These are phyloP conservation scores for Drosophila tsacasi DNA, from an alignment of 1,140 invertebrate genomes.

Conservation along the genomic window DNA sequence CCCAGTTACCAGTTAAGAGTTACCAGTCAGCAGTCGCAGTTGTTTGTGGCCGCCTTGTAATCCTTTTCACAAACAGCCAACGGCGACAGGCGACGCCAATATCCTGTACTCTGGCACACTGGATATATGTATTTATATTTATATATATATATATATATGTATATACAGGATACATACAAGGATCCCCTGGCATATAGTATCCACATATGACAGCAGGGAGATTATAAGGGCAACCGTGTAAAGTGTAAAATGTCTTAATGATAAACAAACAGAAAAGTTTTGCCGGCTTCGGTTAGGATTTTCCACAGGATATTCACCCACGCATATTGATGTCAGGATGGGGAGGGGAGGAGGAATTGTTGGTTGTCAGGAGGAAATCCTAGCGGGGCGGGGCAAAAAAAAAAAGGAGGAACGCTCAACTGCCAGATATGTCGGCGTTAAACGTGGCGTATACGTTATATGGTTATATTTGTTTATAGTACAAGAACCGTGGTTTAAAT, in stretches of 20 bases:
- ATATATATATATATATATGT: slow-evolving; percentile 8
- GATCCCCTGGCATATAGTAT: slow-evolving; percentile 10
- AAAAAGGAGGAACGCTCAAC: slow-evolving; percentile 37
- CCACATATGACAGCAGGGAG: slow-evolving; percentile 67
- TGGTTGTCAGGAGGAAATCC: slow-evolving; percentile 36
- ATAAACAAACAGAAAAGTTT: slow-evolving; percentile 83
- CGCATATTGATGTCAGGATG: slow-evolving; percentile 48
- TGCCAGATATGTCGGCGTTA: slow-evolving; percentile 40
- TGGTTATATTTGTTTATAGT: slow-evolving; percentile 55
- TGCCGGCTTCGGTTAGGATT: slow-evolving; percentile 67
- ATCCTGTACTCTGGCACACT: slow-evolving; percentile 53
- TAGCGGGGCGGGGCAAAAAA: not conserved
- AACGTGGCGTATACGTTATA: slow-evolving; percentile 74
- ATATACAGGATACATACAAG: slow-evolving; percentile 7
- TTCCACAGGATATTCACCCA: slow-evolving; percentile 31
- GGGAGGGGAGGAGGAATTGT: not conserved
- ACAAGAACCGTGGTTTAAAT: slow-evolving; percentile 36
- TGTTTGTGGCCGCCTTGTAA: slow-evolving; percentile 75
- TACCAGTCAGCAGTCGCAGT: slow-evolving; percentile 48
- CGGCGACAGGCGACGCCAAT: slow-evolving; percentile 71
- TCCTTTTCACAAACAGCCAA: slow-evolving; percentile 76
- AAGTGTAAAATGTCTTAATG: slow-evolving; percentile 82
- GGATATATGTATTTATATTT: not conserved
- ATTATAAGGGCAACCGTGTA: slow-evolving; percentile 79
- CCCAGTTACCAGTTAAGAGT: slow-evolving; percentile 22